Conservation (phyloP, 2,888 invertebrate genomes). For the Stomorhina lunata region DNA sequence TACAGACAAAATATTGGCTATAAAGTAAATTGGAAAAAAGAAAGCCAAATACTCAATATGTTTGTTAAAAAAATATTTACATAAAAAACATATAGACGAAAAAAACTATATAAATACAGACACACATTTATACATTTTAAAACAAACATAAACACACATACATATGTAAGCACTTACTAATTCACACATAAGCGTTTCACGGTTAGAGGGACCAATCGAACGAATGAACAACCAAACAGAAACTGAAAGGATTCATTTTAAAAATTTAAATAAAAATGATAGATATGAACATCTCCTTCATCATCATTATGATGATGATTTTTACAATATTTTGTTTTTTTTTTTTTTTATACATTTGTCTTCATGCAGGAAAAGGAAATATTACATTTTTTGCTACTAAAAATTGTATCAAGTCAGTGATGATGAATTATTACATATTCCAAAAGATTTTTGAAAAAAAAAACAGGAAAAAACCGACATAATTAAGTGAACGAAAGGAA, state of each 20-base stretch:
- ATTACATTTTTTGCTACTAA: neutral
- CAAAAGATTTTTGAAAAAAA: neutral
- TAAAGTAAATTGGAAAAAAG: slow-evolving; percentile 37
- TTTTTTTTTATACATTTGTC: too few species aligned
- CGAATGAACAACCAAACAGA: slow-evolving; percentile 10
- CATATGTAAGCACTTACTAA: neutral
- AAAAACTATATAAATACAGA: neutral
- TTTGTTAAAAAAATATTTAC: slow-evolving; percentile 57
- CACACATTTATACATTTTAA: neutral
- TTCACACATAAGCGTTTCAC: neutral
- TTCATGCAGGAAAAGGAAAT: slow-evolving; percentile 30
- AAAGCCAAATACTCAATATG: slow-evolving; percentile 52
- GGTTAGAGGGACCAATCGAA: neutral
- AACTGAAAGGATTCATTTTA: slow-evolving; percentile 41
- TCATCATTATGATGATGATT: slow-evolving; percentile 20
- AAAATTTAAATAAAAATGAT: slow-evolving; percentile 46
- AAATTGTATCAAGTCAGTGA: slow-evolving; percentile 48
- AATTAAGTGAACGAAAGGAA: neutral
- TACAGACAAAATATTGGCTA: slow-evolving; percentile 9
- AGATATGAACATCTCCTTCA: slow-evolving; percentile 31
- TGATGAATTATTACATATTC: slow-evolving; percentile 49
- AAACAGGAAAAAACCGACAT: neutral
- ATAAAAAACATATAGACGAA: slow-evolving; percentile 43
- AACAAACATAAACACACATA: neutral
- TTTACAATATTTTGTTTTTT: slow-evolving; percentile 9